phyloP scores from a whole-genome alignment of 2,888 invertebrate genomes.

The Petrolisthes manimaculis region DNA sequence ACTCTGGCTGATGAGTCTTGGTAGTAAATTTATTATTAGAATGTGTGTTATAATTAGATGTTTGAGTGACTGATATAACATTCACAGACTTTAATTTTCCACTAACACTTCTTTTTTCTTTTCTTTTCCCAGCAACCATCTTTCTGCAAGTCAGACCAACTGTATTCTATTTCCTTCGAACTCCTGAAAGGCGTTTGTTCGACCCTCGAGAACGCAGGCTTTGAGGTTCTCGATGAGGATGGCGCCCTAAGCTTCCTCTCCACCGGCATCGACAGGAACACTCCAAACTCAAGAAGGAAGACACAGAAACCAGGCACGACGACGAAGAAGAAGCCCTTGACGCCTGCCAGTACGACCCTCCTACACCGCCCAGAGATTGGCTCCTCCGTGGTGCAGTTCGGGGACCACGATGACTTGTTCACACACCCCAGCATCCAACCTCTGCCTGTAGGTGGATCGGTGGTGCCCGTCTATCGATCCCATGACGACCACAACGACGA shows the following conservation, averaged over 20 bases:
- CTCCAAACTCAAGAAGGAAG: neutral
- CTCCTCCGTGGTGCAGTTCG: neutral
- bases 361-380: neutral
- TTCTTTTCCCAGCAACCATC: slow-evolving; percentile 27
- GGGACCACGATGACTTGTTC: neutral
- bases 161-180: slow-evolving; percentile 53
- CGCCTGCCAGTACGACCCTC: slow-evolving; percentile 10
- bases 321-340: slow-evolving; percentile 8
- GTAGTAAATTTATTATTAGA: neutral
- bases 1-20: no score
- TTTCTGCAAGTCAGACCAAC: slow-evolving; percentile 54
- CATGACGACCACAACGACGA: neutral
- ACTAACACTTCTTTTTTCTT: neutral
- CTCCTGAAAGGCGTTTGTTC: slow-evolving; percentile 57
- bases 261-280: neutral
- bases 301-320: neutral
- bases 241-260: neutral
- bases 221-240: slow-evolving; percentile 49
- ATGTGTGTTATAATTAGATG: neutral
- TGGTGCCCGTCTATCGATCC: slow-evolving; percentile 2
- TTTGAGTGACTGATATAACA: neutral
- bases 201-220: slow-evolving; percentile 63
- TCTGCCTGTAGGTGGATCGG: neutral
- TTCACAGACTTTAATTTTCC: neutral
- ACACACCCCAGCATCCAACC: neutral